Evolutionary conservation across 2,888 invertebrate species (phyloP).

Genomic region (Hybos culiciformis): DNA sequence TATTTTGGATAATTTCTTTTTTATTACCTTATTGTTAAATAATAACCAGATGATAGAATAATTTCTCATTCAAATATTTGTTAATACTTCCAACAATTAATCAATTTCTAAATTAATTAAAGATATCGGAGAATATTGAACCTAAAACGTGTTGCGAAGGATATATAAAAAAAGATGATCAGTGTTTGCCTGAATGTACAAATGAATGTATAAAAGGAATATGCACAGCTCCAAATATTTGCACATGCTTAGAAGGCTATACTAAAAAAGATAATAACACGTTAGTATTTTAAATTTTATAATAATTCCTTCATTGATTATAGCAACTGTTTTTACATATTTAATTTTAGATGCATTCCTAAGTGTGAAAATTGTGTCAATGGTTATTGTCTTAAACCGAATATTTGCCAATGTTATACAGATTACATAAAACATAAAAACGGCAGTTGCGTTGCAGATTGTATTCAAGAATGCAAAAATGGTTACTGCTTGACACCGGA

Average conservation of each 20-base stretch:
- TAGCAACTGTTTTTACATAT: not conserved
- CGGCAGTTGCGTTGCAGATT: slow-evolving; percentile 39
- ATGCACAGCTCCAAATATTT: not conserved
- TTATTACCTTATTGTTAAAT: no score
- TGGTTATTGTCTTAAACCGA: slow-evolving; percentile 38
- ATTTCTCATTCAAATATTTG: no score
- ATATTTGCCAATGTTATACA: slow-evolving; percentile 30
- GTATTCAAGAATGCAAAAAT: slow-evolving; percentile 33
- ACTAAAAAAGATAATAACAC: not conserved
- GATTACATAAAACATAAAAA: slow-evolving; percentile 22
- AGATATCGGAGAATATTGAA: no score
- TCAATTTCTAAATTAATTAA: no score
- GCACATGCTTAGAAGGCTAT: not conserved
- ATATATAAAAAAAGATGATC: not conserved
- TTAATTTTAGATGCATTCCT: slow-evolving; percentile 23
- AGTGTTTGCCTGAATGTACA: not conserved
- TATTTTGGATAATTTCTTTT: no score
- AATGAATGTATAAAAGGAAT: not conserved
- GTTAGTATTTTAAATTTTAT: not conserved
- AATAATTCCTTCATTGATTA: not conserved
- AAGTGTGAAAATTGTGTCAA: slow-evolving; percentile 35
- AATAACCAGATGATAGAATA: no score
- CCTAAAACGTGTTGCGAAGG: not conserved
- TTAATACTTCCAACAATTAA: no score
- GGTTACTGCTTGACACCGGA: slow-evolving; percentile 30